Conservation (phyloP, 2,113 vertebrate species). For the Artemisiospiza belli region DNA sequence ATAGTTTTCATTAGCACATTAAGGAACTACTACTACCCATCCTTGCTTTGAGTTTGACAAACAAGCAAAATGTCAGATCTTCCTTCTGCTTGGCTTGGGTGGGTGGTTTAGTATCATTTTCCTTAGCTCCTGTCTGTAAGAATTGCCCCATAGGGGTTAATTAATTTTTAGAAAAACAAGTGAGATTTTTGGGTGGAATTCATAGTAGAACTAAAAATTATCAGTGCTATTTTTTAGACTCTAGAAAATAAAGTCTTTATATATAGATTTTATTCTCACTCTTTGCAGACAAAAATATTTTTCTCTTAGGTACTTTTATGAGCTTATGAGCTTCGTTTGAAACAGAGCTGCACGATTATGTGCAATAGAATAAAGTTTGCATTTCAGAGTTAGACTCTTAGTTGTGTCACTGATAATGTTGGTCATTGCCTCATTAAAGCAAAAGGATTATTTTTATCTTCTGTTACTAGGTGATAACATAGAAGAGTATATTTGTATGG, state of each 20-base stretch:
- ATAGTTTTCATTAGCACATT: background rate
- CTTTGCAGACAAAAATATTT: background rate
- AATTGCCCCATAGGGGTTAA: background rate
- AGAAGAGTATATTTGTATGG: background rate
- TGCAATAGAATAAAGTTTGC: background rate
- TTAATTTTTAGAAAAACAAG: background rate
- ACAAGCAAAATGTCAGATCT: background rate
- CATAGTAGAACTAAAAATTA: background rate
- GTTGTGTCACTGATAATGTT: background rate
- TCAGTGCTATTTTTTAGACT: background rate
- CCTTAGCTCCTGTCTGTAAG: background rate
- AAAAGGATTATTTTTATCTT: conserved; percentile 28
- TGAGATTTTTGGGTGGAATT: background rate
- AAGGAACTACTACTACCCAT: background rate
- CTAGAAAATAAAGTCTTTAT: background rate
- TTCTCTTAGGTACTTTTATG: background rate
- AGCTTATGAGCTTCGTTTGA: background rate
- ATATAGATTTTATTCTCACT: background rate
- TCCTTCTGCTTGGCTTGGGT: background rate
- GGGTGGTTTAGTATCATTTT: background rate
- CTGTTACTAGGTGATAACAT: background rate
- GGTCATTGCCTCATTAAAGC: conserved; percentile 3
- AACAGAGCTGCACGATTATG: background rate
- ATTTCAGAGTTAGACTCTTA: background rate
- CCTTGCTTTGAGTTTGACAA: background rate